These are phyloP conservation scores for Lepus europaeus DNA, from an alignment of 2,113 vertebrate genomes.

Conservation along the genomic window DNA sequence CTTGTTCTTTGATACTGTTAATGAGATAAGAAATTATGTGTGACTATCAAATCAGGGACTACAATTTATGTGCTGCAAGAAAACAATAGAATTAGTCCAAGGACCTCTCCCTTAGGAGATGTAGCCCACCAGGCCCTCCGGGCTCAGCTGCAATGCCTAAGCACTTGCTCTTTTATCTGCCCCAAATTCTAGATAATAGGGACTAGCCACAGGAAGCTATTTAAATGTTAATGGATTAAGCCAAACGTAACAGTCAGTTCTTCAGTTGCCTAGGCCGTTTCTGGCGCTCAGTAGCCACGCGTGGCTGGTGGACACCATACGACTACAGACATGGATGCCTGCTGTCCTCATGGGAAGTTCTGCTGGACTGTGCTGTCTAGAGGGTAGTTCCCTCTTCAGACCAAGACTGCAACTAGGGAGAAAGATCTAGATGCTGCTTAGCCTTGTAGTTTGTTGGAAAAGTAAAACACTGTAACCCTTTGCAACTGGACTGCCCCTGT, in stretches of 20 bases:
- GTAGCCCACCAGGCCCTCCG: background rate
- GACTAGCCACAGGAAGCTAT: background rate
- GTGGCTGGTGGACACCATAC: background rate
- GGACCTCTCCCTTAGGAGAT: background rate
- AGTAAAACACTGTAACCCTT: background rate
- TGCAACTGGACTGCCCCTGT: background rate
- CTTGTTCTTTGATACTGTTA: conserved; percentile 30
- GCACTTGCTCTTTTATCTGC: background rate
- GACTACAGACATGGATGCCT: background rate
- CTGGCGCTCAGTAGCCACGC: background rate
- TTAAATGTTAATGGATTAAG: conserved; percentile 21
- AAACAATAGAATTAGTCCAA: conserved; percentile 19
- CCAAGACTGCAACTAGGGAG: background rate
- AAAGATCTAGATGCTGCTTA: conserved; percentile 10
- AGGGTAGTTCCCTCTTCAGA: background rate
- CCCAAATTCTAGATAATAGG: background rate
- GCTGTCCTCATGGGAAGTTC: background rate
- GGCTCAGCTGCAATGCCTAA: background rate
- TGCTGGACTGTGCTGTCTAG: background rate
- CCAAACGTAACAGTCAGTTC: background rate
- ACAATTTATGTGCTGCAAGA: conserved; percentile 49
- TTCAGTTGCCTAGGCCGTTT: background rate
- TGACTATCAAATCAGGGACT: background rate
- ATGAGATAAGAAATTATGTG: conserved; percentile 37
- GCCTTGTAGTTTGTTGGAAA: conserved; percentile 19